These are phyloP conservation scores for Siphonodentalium dalli DNA, from an alignment of 2,888 invertebrate genomes.

Conservation along the genomic window DNA sequence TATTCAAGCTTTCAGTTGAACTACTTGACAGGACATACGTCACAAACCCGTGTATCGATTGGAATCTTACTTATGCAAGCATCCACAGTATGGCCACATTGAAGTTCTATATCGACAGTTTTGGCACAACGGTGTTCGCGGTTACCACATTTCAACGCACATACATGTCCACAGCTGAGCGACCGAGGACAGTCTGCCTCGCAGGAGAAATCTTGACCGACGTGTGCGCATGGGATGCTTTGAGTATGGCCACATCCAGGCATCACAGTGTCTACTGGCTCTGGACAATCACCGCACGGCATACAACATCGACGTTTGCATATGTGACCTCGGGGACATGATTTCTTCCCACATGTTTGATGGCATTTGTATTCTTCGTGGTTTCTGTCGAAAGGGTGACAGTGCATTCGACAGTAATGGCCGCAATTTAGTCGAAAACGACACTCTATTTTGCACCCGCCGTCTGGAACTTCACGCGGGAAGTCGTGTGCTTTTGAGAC, in stretches of 20 bases:
- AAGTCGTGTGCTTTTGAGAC: conserved; percentile 34
- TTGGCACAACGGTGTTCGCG: not conserved
- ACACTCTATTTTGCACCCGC: conserved; percentile 45
- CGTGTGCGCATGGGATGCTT: conserved; percentile 4
- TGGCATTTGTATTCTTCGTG: conserved; percentile 9
- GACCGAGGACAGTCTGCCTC: not conserved
- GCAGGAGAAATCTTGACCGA: not conserved
- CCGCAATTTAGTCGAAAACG: conserved; percentile 29
- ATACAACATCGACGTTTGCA: conserved; percentile 7
- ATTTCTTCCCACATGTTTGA: conserved; percentile 7
- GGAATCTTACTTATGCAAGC: no score
- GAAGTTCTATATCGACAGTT: no score
- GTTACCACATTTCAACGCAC: not conserved
- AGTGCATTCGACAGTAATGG: conserved; percentile 24
- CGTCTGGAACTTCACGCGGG: conserved; percentile 31
- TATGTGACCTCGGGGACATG: not conserved
- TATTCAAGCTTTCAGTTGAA: no score
- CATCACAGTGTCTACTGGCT: conserved; percentile 5
- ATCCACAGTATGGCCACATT: no score
- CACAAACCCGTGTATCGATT: no score
- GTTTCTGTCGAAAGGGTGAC: conserved; percentile 14
- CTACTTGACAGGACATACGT: no score
- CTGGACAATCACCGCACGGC: conserved; percentile 7
- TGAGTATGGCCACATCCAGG: conserved; percentile 11
- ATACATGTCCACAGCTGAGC: not conserved